phyloP scores from a whole-genome alignment of 2,888 invertebrate species.

The Theretra japonica region DNA sequence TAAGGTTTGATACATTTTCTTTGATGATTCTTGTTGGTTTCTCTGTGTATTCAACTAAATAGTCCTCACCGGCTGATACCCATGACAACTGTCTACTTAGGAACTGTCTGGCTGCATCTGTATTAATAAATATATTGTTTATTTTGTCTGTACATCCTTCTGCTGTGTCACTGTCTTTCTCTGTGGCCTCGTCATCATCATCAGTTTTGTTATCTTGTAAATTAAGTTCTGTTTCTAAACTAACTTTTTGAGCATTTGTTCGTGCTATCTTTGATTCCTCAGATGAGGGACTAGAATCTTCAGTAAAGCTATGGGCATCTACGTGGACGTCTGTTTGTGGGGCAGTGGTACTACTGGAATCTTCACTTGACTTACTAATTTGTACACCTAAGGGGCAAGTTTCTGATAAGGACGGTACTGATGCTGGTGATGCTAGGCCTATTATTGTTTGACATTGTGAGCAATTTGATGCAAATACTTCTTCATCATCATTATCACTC shows the following conservation, averaged over 20 bases:
- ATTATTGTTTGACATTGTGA: conserved; percentile 86
- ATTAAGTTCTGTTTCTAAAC: conserved; percentile 55
- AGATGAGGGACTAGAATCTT: conserved; percentile 84
- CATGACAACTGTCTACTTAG: conserved; percentile 89
- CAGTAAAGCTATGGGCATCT: conserved; percentile 81
- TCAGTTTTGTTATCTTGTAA: conserved; percentile 53
- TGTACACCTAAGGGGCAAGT: conserved; percentile 87
- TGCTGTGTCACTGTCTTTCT: conserved; percentile 59
- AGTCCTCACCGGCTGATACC: conserved; percentile 89
- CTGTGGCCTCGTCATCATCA: conserved; percentile 59
- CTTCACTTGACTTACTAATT: conserved; percentile 85
- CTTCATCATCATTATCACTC: conserved; percentile 85
- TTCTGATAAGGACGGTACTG: conserved; percentile 86
- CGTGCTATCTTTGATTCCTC: conserved; percentile 82
- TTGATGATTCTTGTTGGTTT: conserved; percentile 88
- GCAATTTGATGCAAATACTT: conserved; percentile 87
- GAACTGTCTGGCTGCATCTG: conserved; percentile 91
- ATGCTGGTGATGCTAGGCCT: conserved; percentile 84
- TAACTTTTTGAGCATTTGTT: conserved; percentile 67
- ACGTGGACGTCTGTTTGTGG: conserved; percentile 84
- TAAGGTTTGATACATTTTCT: conserved; percentile 90
- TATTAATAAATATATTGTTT: conserved; percentile 90
- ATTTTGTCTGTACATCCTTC: conserved; percentile 72
- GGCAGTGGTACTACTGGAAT: conserved; percentile 85
- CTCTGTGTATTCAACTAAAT: conserved; percentile 87